These are phyloP conservation scores for Choloepus hoffmanni DNA, from an alignment of 2,113 vertebrate genomes.

Conservation along the genomic window DNA sequence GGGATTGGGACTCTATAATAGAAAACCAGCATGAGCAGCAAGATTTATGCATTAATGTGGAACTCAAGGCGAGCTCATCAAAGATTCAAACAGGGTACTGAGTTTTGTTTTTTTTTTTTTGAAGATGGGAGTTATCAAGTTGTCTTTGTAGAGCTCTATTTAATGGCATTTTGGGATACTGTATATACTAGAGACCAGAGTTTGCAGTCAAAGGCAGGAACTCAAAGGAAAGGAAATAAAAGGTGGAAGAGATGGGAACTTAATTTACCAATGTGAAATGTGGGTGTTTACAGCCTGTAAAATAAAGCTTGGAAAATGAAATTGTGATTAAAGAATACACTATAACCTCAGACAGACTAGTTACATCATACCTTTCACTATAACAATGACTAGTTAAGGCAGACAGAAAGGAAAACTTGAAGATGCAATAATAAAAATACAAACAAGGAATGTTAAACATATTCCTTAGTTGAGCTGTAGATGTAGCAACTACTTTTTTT, in stretches of 20 bases:
- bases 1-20: background rate
- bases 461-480: background rate
- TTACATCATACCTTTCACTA: background rate
- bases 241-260: background rate
- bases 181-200: background rate
- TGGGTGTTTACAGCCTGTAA: too few relatives aligned
- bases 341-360: background rate
- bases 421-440: background rate
- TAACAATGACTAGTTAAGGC: background rate
- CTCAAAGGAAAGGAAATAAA: background rate
- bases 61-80: background rate
- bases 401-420: background rate
- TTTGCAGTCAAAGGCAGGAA: background rate
- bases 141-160: background rate
- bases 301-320: background rate
- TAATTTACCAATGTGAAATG: background rate
- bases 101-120: background rate
- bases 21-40: background rate
- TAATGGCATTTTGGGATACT: background rate
- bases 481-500: background rate
- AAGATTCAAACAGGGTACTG: background rate
- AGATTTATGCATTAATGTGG: background rate
- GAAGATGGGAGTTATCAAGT: constrained; percentile 29
- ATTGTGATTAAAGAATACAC: background rate
- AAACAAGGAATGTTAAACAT: background rate